Evolutionary conservation across 2,888 invertebrate species (phyloP).

Genomic region (Ramazzottius varieornatus): DNA sequence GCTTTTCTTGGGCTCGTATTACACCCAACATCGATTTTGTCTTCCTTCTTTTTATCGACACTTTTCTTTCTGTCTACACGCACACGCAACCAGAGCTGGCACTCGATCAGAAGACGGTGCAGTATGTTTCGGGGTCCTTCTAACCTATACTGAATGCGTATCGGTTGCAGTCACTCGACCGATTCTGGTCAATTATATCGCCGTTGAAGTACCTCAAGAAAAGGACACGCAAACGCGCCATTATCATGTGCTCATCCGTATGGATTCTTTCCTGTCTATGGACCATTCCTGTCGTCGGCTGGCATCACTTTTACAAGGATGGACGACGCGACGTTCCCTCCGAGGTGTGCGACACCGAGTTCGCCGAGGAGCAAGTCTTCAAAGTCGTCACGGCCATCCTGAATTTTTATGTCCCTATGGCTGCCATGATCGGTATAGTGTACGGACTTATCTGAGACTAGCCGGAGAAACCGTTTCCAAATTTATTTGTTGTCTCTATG

Average conservation of each 20-base stretch:
- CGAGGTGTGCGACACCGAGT: constrained; percentile 28
- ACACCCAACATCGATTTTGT: no score
- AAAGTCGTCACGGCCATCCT: constrained; percentile 28
- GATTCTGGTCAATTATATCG: constrained; percentile 29
- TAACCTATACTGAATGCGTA: no score
- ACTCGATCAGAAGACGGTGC: no score
- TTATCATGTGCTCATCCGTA: constrained; percentile 26
- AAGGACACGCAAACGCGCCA: constrained; percentile 26
- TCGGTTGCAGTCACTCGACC: constrained; percentile 16
- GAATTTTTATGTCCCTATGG: constrained; percentile 28
- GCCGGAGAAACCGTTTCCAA: no score
- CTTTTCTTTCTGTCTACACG: no score
- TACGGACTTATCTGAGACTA: not conserved
- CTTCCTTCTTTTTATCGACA: no score
- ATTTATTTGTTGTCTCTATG: no score
- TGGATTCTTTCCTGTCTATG: constrained; percentile 27
- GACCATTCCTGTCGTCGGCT: constrained; percentile 27
- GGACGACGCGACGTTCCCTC: constrained; percentile 13
- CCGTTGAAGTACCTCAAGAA: constrained; percentile 27
- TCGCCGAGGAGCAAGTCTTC: constrained; percentile 25
- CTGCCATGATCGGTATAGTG: constrained; percentile 22
- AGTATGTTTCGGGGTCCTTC: no score
- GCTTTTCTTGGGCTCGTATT: no score
- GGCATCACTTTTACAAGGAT: constrained; percentile 22
- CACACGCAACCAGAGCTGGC: no score